Conservation (phyloP, 1,140 invertebrate species). For the Aporrectodea caliginosa region DNA sequence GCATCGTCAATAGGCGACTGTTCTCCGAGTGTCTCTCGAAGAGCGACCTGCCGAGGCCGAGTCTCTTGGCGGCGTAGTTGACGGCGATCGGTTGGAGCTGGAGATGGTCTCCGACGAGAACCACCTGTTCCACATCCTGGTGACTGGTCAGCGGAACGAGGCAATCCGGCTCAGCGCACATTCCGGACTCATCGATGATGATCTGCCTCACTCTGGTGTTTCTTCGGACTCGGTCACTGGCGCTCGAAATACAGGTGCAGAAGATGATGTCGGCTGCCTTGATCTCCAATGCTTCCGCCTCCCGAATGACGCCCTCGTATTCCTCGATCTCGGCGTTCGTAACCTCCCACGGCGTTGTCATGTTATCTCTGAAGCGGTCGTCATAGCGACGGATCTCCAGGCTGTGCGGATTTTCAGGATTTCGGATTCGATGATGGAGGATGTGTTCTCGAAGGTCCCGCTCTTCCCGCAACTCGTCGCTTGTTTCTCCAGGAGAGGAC, state of each 20-base stretch:
- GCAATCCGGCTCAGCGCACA: conserved; percentile 47
- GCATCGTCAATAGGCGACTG: conserved; percentile 33
- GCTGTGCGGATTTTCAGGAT: conserved; percentile 28
- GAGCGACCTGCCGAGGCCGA: conserved; percentile 44
- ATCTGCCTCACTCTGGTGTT: conserved; percentile 38
- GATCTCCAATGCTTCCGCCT: neutral
- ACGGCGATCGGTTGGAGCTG: conserved; percentile 43
- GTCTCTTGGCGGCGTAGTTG: conserved; percentile 36
- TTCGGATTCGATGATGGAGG: conserved; percentile 44
- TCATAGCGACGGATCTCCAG: conserved; percentile 41
- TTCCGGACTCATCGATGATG: conserved; percentile 49
- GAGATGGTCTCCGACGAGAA: conserved; percentile 47
- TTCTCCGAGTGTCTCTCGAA: conserved; percentile 43
- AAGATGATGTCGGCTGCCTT: conserved; percentile 11
- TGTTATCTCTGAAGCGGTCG: conserved; percentile 38
- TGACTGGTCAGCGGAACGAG: conserved; percentile 41
- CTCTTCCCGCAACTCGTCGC: neutral
- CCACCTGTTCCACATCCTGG: conserved; percentile 30
- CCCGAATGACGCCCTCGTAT: neutral
- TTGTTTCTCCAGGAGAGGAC: neutral
- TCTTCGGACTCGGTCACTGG: conserved; percentile 1
- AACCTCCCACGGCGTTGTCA: conserved; percentile 26
- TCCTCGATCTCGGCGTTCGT: neutral
- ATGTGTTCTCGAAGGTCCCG: conserved; percentile 37
- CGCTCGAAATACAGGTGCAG: neutral